Evolutionary conservation across 2,113 vertebrate genomes (phyloP).

Genomic region (Sapayoa aenigma): DNA sequence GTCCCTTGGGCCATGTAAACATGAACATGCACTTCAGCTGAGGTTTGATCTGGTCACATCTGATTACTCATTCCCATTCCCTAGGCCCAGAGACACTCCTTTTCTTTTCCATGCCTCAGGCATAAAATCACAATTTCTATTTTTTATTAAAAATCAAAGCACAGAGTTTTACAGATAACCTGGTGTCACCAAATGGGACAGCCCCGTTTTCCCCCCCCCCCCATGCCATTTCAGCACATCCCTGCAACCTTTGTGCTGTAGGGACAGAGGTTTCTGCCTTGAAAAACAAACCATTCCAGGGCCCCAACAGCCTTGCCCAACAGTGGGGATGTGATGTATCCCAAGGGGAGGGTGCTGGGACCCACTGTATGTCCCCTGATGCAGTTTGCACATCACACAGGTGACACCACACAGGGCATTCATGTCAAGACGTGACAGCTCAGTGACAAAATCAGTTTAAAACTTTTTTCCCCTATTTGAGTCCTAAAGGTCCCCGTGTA

Average conservation of each 20-base stretch:
- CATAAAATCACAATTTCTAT: not conserved
- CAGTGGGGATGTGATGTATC: accelerated
- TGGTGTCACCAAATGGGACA: not conserved
- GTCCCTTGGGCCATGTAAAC: not conserved
- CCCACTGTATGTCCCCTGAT: accelerated
- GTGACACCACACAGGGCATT: not conserved
- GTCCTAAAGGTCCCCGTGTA: not conserved
- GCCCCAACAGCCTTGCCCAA: not conserved
- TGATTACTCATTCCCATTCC: not conserved
- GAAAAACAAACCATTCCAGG: not conserved
- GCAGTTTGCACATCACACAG: accelerated
- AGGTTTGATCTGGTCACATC: not conserved
- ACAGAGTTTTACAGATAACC: not conserved
- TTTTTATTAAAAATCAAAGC: not conserved
- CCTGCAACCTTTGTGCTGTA: not conserved
- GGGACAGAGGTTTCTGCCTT: not conserved
- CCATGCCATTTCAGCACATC: not conserved
- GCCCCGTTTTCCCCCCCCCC: accelerated
- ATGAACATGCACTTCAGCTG: not conserved
- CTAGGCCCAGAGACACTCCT: not conserved
- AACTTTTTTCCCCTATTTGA: not conserved
- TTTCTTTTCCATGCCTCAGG: not conserved
- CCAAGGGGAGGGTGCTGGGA: too few species aligned
- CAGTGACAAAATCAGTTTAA: not conserved
- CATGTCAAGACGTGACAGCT: accelerated